Evolutionary conservation across 2,113 vertebrate species (phyloP).

Genomic region (Hymenochirus boettgeri): DNA sequence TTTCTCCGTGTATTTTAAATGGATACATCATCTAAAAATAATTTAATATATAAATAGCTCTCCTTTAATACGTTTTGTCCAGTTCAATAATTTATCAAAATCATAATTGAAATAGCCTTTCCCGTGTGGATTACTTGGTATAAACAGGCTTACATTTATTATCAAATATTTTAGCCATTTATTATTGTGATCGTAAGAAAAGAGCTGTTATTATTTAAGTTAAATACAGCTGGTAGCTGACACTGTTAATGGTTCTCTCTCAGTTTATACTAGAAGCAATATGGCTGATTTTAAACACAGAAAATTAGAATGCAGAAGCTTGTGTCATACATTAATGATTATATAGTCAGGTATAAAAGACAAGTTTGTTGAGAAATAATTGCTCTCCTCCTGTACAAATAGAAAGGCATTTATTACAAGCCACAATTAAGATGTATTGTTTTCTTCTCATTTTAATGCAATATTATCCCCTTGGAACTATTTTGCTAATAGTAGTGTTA

Average conservation of each 20-base stretch:
- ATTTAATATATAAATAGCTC: not conserved
- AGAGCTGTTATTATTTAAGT: constrained; percentile 56
- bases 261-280: constrained; percentile 60
- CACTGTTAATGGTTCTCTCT: constrained; percentile 59
- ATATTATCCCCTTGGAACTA: too few relatives aligned
- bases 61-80: constrained; percentile 30
- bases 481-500: too few relatives aligned
- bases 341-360: constrained; percentile 39
- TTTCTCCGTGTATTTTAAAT: too few relatives aligned
- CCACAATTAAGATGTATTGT: not conserved
- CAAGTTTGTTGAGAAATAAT: constrained; percentile 33
- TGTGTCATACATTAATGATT: constrained; percentile 48
- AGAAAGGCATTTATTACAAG: not conserved
- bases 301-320: constrained; percentile 52
- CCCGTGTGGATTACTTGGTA: constrained; percentile 44
- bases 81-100: constrained; percentile 44
- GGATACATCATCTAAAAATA: not conserved
- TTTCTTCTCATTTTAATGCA: not conserved
- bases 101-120: constrained; percentile 29
- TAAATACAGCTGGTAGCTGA: constrained; percentile 63
- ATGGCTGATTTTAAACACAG: constrained; percentile 58
- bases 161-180: constrained; percentile 54
- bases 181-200: constrained; percentile 49
- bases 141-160: constrained; percentile 47
- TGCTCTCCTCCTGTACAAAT: not conserved